Conservation (phyloP, 2,113 vertebrate species). For the Strix uralensis region DNA sequence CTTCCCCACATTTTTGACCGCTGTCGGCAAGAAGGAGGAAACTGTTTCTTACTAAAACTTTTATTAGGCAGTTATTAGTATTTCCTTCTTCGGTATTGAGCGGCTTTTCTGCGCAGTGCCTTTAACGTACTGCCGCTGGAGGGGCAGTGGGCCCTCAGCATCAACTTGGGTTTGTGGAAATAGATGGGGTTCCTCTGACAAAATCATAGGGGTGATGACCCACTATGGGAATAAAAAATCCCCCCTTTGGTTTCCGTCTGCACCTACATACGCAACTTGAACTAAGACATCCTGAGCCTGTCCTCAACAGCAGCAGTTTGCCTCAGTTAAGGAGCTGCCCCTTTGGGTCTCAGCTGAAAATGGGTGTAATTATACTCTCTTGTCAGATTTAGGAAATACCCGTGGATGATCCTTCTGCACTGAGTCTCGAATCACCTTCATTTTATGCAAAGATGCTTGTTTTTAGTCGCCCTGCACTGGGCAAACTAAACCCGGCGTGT, state of each 20-base stretch:
- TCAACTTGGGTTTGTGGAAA: not conserved
- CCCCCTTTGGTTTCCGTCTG: rapidly evolving
- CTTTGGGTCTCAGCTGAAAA: not conserved
- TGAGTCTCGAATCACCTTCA: not conserved
- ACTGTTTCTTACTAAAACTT: conserved; percentile 37
- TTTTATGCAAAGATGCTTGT: not conserved
- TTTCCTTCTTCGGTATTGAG: not conserved
- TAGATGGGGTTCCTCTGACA: not conserved
- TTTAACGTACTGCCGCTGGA: not conserved
- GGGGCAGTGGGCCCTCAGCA: not conserved
- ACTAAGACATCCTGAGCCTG: not conserved
- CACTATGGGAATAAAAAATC: not conserved
- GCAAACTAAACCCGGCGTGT: rapidly evolving
- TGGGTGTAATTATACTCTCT: not conserved
- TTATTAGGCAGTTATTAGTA: conserved; percentile 40
- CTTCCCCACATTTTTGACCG: not conserved
- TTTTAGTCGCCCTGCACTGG: rapidly evolving
- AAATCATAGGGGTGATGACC: not conserved
- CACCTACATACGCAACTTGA: not conserved
- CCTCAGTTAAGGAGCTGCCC: not conserved
- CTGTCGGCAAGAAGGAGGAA: conserved; percentile 23
- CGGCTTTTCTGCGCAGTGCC: not conserved
- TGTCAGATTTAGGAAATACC: not conserved
- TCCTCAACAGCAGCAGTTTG: not conserved
- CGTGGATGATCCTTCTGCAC: not conserved